Percentiles rank a stretch among this genome's conserved stretches.
Conservation (phyloP, 2,113 vertebrate species). For the Channa maculata region DNA sequence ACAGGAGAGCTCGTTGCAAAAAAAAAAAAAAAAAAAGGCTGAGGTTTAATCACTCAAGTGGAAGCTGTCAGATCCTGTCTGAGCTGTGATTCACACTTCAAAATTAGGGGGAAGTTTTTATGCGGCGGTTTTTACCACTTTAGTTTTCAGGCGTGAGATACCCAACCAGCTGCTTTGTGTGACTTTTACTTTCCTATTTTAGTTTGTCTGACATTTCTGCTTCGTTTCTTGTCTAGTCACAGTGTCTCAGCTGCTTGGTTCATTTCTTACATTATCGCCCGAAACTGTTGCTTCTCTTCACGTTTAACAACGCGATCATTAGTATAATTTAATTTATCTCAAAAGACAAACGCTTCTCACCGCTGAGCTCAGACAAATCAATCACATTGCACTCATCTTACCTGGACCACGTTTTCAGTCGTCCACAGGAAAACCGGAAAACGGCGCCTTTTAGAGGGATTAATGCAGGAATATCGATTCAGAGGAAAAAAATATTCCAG, state of each 20-base stretch:
- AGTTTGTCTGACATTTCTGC: slow-evolving; percentile 3
- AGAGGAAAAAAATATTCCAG: slow-evolving; percentile 66
- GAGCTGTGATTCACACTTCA: slow-evolving; percentile 28
- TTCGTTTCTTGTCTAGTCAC: no score
- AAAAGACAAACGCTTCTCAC: slow-evolving; percentile 82
- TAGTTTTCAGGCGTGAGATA: background rate
- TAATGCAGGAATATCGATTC: slow-evolving; percentile 78
- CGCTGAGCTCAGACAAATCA: slow-evolving; percentile 82
- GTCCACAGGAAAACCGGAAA: slow-evolving; percentile 45
- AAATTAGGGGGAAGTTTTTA: slow-evolving; percentile 1
- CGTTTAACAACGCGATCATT: slow-evolving; percentile 53
- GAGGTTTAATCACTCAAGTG: slow-evolving; percentile 27
- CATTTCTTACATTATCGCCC: no score
- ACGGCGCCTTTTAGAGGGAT: slow-evolving; percentile 62
- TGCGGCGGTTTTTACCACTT: background rate
- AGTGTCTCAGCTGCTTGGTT: no score
- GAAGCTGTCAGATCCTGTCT: slow-evolving; percentile 35
- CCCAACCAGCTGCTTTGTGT: slow-evolving; percentile 2
- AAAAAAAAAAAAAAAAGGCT: background rate
- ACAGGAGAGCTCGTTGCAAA: slow-evolving; percentile 22
- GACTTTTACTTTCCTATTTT: background rate
- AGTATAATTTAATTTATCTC: slow-evolving; percentile 72
- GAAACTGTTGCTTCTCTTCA: slow-evolving; percentile 17
- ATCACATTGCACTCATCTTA: slow-evolving; percentile 81
- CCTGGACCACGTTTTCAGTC: slow-evolving; percentile 73